Base-by-base conservation (phyloP, 2,888 invertebrate genomes). In the Elgonia sp. region DNA sequence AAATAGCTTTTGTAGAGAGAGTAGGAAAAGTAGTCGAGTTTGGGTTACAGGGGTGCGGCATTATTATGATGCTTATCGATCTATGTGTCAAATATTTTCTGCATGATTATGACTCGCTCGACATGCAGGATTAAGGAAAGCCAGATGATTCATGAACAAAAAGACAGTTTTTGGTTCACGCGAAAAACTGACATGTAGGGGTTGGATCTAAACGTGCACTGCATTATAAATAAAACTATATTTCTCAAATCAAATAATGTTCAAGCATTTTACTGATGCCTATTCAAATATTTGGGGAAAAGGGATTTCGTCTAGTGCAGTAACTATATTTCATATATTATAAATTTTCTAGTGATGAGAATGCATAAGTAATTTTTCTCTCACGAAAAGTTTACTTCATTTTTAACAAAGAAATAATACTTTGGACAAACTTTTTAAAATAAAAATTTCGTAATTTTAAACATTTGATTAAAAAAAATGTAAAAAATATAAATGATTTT, bases 111-210 rank as follows among this genome's bases (percentile, higher is more conserved):
- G 67, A 73, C 60, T 75, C 69, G 84, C 63, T 72, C 37, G 80
- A 85, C 73, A 62, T 10, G 85, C 75, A n/a, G 69, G 85, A 85
- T 80, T 85, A 75, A 20, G 60, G 8, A 69, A 80, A 85, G 60
- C 85, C 85, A 85, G 80, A 85, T 85, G 63, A 84, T 57, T 77
- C 63, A 63, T 20, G 42, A 40, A 84, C 84, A 84, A 84, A 63
- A 72, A 55, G 20, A 20, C 20, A 20, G 39, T 70, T 67, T 79
- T 57, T 69, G 57, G 79, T 16, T 20, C 80, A 16, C 21, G 67
- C 40, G 65, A 21, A 65, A 57, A 55, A 67, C 77, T 67, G 77
- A 77, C 77, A 37, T 53, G 63, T 46, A 63, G 63, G 76, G 76
- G 53, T 7, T 63, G 14, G 62, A 37, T 18, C 53, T 6, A 18